phyloP scores from a whole-genome alignment of 2,797 vertebrate genomes.

The Enteromius anoplus region DNA sequence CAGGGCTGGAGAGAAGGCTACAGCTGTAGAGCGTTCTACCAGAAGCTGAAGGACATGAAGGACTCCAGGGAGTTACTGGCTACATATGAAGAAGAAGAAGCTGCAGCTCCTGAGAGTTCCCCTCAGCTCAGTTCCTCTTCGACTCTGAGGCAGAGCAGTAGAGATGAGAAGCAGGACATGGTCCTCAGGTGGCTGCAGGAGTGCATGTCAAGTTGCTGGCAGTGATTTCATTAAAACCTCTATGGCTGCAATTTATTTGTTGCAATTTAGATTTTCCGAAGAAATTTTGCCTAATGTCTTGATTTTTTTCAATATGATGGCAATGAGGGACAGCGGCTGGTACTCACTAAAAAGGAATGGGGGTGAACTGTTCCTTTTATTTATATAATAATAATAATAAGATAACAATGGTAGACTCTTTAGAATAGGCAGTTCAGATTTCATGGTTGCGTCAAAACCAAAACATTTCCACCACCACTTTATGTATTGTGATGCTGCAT shows the following conservation, averaged over 20 bases:
- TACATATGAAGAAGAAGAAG: not conserved
- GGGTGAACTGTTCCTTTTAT: not conserved
- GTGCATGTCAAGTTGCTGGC: not conserved
- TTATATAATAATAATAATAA: not conserved
- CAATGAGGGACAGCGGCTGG: not conserved
- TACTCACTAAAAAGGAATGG: not conserved
- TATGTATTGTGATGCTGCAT: not conserved
- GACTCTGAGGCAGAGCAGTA: not conserved
- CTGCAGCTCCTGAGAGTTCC: not conserved
- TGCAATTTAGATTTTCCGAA: no score
- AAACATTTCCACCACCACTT: not conserved
- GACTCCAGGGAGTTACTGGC: not conserved
- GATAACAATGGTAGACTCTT: not conserved
- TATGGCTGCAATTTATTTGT: not conserved
- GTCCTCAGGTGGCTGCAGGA: slow-evolving; percentile 51
- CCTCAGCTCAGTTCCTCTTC: slow-evolving; percentile 1
- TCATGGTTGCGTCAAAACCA: not conserved
- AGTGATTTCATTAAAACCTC: not conserved
- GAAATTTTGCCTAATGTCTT: not conserved
- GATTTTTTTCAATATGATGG: not conserved
- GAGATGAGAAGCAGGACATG: slow-evolving; percentile 51
- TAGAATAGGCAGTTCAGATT: not conserved
- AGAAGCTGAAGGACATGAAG: slow-evolving; percentile 46
- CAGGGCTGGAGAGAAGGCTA: slow-evolving; percentile 49
- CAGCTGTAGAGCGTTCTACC: slow-evolving; percentile 50